A percentile compares a stretch with the other conserved stretches of the same genome.
These are phyloP conservation scores for Gila orcuttii DNA, from an alignment of 2,113 vertebrate species.

Conservation along the genomic window DNA sequence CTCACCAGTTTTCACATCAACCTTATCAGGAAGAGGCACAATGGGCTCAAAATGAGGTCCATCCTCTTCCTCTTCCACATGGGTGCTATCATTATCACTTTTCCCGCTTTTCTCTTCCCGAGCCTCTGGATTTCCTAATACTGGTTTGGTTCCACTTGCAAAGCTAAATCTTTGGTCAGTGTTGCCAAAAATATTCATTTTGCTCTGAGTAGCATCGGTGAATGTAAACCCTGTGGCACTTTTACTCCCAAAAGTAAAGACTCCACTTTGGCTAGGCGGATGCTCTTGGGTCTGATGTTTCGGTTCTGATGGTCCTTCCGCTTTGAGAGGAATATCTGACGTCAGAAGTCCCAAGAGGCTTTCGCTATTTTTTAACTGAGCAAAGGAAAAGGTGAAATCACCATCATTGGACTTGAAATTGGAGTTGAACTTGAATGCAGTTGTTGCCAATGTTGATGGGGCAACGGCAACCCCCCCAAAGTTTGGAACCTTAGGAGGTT, in stretches of 20 bases:
- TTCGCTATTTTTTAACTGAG: constrained; percentile 82
- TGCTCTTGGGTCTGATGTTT: constrained; percentile 70
- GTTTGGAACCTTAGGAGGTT: constrained; percentile 79
- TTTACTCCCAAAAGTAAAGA: constrained; percentile 85
- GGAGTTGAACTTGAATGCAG: constrained; percentile 94
- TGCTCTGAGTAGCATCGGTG: constrained; percentile 72
- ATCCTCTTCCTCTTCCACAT: constrained; percentile 90
- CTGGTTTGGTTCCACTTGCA: constrained; percentile 73
- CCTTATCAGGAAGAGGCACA: constrained; percentile 95
- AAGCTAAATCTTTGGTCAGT: constrained; percentile 78
- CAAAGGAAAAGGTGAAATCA: constrained; percentile 91
- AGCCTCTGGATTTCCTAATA: constrained; percentile 66
- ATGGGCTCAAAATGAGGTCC: constrained; percentile 99
- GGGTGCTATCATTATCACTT: constrained; percentile 85
- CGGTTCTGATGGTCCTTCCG: constrained; percentile 72
- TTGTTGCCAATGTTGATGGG: constrained; percentile 77
- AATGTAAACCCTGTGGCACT: constrained; percentile 74
- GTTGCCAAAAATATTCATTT: constrained; percentile 76
- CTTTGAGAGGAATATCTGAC: constrained; percentile 83
- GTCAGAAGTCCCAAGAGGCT: constrained; percentile 90
- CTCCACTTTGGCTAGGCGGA: constrained; percentile 67
- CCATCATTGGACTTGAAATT: constrained; percentile 97
- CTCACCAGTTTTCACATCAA: constrained; percentile 96
- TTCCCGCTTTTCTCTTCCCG: constrained; percentile 78
- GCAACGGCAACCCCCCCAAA: constrained; percentile 71